Evolutionary conservation across 2,888 invertebrate species (phyloP).

Genomic region (Thysanoteuthis rhombus): DNA sequence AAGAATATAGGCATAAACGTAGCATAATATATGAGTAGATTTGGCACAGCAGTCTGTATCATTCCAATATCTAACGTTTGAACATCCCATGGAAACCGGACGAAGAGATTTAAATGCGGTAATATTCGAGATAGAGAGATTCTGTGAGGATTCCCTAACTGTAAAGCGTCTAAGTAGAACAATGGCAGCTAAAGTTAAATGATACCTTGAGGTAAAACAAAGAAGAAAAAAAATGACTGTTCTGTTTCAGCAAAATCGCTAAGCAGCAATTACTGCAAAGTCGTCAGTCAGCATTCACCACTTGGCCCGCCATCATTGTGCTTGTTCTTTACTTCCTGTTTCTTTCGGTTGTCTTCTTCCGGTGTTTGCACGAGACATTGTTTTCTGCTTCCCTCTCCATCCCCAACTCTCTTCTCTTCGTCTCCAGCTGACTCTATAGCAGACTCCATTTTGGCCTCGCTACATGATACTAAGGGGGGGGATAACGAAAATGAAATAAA

Average conservation of each 20-base stretch:
- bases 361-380: not conserved
- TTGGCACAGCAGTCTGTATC: too few species aligned
- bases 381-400: not conserved
- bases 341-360: not conserved
- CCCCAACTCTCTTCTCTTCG: not conserved
- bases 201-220: not conserved
- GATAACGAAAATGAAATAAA: too few species aligned
- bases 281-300: not conserved
- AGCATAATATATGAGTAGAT: too few species aligned
- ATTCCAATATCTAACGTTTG: too few species aligned
- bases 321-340: not conserved
- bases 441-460: not conserved
- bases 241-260: not conserved
- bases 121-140: too few species aligned
- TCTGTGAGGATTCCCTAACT: too few species aligned
- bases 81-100: too few species aligned
- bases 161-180: not conserved
- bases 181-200: not conserved
- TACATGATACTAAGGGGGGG: not conserved
- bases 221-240: not conserved
- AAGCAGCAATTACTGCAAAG: not conserved
- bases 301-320: not conserved
- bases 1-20: too few species aligned
- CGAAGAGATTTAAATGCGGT: too few species aligned
- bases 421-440: not conserved